Evolutionary conservation across 2,113 vertebrate species (phyloP), one percentile per base, ranked within the genome.

Genomic region (Ardeotis arabs): DNA sequence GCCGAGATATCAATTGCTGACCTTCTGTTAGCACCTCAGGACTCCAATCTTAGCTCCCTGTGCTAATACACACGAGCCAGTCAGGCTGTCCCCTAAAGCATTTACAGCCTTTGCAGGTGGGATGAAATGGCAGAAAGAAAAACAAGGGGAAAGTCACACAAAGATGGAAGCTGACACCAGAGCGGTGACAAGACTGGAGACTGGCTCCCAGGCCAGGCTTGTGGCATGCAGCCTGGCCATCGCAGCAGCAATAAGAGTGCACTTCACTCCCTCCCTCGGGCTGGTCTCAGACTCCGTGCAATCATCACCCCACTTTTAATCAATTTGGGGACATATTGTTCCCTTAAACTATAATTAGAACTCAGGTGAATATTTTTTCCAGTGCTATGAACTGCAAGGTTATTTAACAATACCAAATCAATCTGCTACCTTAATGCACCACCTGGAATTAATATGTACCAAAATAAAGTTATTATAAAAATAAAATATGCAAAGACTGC

Each of bases 131-230:
- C 28, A 70, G 41, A 55, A 58, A 25, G 4, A 35, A 69, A 69
- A 74, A 24, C 0, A 0, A 39, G 12, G 39, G 8, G 28, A 31
- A 17, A 14, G 41, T 22, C 19, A n/a, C 18, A 10, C 5, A 50
- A 55, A 69, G 68, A 23, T 10, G 14, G 52, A 25, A 76, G 59
- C 12, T 85, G 52, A 28, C 56, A 49, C n/a, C 31, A 70, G 69
- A n/a, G 44, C 0, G 2, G 33, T 8, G 5, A 12, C 68, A 66
- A 47, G 45, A 18, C 37, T 73, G 63, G 19, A 41, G 63, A 21
- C 4, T 14, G 29, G 35, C 14, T 47, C 19, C 66, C 1, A 0
- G 16, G 45, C n/a, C n/a, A 41, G 12, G 29, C 60, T 52, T 20
- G 9, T 7, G 17, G 41, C 41, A 41, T 41, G 41, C 41, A 41